These are phyloP conservation scores for Amiota minor DNA, from an alignment of 2,888 invertebrate genomes.

Conservation along the genomic window DNA sequence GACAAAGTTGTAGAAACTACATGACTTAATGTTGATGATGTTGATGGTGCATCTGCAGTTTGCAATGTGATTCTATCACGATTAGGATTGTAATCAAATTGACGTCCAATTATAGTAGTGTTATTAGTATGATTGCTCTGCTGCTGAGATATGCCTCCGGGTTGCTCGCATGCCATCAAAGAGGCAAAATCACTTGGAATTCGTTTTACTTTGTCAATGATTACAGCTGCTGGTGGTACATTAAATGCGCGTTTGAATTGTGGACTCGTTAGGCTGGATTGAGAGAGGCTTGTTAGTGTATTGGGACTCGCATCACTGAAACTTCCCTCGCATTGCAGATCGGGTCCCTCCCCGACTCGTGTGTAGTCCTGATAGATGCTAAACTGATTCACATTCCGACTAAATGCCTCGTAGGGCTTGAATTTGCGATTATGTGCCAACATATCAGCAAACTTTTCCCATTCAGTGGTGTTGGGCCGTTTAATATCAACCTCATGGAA, in stretches of 20 bases:
- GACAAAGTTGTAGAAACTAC: background rate
- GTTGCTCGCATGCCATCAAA: slow-evolving; percentile 54
- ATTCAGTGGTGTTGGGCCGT: slow-evolving; percentile 67
- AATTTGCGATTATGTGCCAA: slow-evolving; percentile 65
- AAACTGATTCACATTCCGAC: slow-evolving; percentile 52
- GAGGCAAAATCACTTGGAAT: slow-evolving; percentile 61
- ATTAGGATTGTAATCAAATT: slow-evolving; percentile 63
- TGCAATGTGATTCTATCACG: slow-evolving; percentile 57
- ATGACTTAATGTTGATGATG: background rate
- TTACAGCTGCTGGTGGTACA: background rate
- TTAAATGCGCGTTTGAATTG: slow-evolving; percentile 50
- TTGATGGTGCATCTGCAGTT: slow-evolving; percentile 19
- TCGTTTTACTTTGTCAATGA: slow-evolving; percentile 29
- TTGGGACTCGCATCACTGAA: slow-evolving; percentile 51
- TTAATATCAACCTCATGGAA: slow-evolving; percentile 37
- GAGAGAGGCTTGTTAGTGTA: slow-evolving; percentile 54
- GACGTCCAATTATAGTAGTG: slow-evolving; percentile 49
- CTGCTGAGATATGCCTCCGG: slow-evolving; percentile 54
- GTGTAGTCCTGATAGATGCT: slow-evolving; percentile 60
- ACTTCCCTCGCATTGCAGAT: slow-evolving; percentile 53
- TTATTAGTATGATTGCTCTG: slow-evolving; percentile 36
- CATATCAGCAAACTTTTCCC: slow-evolving; percentile 70
- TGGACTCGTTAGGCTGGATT: slow-evolving; percentile 59
- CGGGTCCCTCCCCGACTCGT: slow-evolving; percentile 53
- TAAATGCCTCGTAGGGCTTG: slow-evolving; percentile 65